phyloP scores from a whole-genome alignment of 2,113 vertebrate genomes.

The Vidua chalybeata region DNA sequence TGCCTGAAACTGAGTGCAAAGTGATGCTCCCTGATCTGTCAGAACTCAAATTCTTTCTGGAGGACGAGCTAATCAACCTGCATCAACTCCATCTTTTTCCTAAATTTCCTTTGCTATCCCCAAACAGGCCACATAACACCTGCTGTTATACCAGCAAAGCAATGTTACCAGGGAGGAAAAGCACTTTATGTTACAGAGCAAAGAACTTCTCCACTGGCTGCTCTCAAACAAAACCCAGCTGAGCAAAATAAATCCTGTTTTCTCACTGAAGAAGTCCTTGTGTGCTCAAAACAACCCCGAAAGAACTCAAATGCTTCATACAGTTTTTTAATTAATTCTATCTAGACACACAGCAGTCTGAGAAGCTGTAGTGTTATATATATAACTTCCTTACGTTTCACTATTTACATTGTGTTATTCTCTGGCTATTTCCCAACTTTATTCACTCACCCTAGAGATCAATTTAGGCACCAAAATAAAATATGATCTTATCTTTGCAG shows the following conservation, averaged over 20 bases:
- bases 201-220: neutral
- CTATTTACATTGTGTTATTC: slow-evolving; percentile 39
- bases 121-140: neutral
- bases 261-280: neutral
- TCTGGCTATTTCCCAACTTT: slow-evolving; percentile 42
- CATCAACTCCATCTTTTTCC: neutral
- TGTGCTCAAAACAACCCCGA: neutral
- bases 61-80: neutral
- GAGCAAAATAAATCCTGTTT: neutral
- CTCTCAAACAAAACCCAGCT: neutral
- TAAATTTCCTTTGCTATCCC: neutral
- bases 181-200: neutral
- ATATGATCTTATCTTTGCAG: slow-evolving; percentile 50
- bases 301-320: neutral
- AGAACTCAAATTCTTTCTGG: neutral
- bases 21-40: neutral
- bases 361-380: neutral
- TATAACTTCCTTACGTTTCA: slow-evolving; percentile 14
- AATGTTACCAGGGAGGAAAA: neutral
- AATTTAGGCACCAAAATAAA: slow-evolving; percentile 62
- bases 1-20: neutral
- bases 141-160: neutral
- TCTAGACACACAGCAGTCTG: slow-evolving; percentile 9
- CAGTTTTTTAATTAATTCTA: slow-evolving; percentile 16
- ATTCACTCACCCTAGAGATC: slow-evolving; percentile 50